A percentile compares a stretch with the other conserved stretches of the same genome.
Conservation (phyloP, 2,797 vertebrate species). For the Malacoctenus gilli region DNA sequence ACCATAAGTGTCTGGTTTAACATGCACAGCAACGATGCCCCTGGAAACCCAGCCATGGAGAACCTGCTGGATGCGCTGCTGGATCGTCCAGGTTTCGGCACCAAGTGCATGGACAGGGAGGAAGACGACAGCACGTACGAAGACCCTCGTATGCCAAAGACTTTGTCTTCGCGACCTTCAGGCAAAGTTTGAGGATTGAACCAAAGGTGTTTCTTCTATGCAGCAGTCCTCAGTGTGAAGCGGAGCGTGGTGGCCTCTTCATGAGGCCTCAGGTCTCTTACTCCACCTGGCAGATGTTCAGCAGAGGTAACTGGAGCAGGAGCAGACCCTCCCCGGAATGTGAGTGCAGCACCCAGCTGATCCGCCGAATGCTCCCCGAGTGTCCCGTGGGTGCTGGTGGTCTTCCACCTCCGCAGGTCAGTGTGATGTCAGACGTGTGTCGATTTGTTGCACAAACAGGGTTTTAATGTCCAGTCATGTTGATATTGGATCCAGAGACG, state of each 20-base stretch:
- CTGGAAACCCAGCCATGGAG: slow-evolving; percentile 61
- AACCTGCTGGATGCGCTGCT: slow-evolving; percentile 83
- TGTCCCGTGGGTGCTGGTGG: slow-evolving; percentile 87
- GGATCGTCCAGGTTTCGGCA: slow-evolving; percentile 84
- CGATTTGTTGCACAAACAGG: neutral
- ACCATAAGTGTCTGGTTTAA: accelerated
- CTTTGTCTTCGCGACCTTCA: neutral
- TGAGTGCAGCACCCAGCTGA: slow-evolving; percentile 81
- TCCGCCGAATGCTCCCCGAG: slow-evolving; percentile 86
- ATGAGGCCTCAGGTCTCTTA: slow-evolving; percentile 64
- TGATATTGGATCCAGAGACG: too few species aligned
- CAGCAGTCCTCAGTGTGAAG: slow-evolving; percentile 66
- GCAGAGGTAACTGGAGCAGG: slow-evolving; percentile 81
- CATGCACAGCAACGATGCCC: slow-evolving; percentile 83
- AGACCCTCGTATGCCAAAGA: too few species aligned
- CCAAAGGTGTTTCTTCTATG: neutral
- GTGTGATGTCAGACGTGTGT: slow-evolving; percentile 8
- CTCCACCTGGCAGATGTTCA: slow-evolving; percentile 74
- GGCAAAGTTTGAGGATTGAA: too few species aligned
- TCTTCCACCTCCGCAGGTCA: slow-evolving; percentile 86
- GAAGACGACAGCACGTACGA: slow-evolving; percentile 66
- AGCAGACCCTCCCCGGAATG: slow-evolving; percentile 81
- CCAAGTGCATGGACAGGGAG: slow-evolving; percentile 73
- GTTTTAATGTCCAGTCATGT: too few species aligned
- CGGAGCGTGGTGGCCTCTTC: slow-evolving; percentile 44